These are phyloP conservation scores for Thysanoteuthis rhombus DNA, from an alignment of 2,888 invertebrate genomes.

Conservation along the genomic window DNA sequence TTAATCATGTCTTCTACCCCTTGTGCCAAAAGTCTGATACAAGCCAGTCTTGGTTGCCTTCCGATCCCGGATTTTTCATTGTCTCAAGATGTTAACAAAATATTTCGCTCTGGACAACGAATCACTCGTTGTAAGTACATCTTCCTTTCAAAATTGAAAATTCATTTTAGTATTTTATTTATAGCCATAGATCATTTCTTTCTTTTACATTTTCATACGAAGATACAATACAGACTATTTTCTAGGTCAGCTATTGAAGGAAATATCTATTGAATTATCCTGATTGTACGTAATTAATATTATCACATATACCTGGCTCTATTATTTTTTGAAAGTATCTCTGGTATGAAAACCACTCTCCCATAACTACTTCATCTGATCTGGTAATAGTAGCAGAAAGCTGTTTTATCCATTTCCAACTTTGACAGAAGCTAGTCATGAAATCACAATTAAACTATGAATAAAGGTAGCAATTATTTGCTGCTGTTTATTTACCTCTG, in stretches of 20 bases:
- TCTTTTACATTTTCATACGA: neutral
- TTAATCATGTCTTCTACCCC: neutral
- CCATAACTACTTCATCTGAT: too few species aligned
- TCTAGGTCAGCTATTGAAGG: neutral
- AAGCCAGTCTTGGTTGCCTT: constrained; percentile 79
- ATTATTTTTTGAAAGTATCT: neutral
- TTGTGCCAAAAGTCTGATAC: constrained; percentile 75
- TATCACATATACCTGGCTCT: neutral
- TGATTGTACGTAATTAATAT: neutral
- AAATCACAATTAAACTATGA: neutral
- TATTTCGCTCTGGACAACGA: constrained; percentile 77
- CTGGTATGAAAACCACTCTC: too few species aligned
- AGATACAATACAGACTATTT: neutral
- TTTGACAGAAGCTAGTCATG: neutral
- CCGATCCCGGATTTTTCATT: constrained; percentile 77
- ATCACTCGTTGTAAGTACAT: constrained; percentile 76
- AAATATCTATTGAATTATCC: neutral
- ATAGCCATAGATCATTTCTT: too few species aligned
- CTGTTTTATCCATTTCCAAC: neutral
- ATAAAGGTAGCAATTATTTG: neutral
- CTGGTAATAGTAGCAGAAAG: neutral
- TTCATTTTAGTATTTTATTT: neutral
- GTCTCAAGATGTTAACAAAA: constrained; percentile 77
- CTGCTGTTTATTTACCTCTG: neutral
- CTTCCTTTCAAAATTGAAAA: neutral